Percentiles rank a stretch among this genome's conserved stretches.
These are phyloP conservation scores for Lypha dubia DNA, from an alignment of 2,888 invertebrate genomes.

Conservation along the genomic window DNA sequence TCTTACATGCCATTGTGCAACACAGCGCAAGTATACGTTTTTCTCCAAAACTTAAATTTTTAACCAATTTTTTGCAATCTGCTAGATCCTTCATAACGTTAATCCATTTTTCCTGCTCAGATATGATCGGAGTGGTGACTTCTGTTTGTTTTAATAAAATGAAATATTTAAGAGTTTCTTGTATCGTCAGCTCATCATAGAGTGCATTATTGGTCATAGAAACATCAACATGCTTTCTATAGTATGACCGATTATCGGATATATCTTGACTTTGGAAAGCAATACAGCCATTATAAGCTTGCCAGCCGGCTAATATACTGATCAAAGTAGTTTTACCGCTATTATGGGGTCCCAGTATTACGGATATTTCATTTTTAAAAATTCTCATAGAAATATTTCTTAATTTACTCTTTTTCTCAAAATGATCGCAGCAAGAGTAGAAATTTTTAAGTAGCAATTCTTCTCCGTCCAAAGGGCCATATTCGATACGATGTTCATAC, in stretches of 20 bases:
- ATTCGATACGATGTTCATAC: conserved; percentile 71
- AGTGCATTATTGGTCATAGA: conserved; percentile 93
- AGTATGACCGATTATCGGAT: conserved; percentile 84
- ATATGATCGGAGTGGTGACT: conserved; percentile 75
- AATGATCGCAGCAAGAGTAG: conserved; percentile 19
- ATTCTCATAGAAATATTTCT: conserved; percentile 77
- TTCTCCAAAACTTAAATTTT: conserved; percentile 88
- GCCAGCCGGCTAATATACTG: conserved; percentile 92
- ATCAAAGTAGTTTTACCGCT: conserved; percentile 96
- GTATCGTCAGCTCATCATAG: conserved; percentile 90
- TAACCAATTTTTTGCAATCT: conserved; percentile 84
- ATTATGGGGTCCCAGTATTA: conserved; percentile 89
- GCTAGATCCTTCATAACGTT: conserved; percentile 86
- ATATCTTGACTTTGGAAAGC: conserved; percentile 84
- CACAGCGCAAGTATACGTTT: conserved; percentile 89
- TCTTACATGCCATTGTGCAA: conserved; percentile 88
- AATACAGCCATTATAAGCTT: conserved; percentile 85
- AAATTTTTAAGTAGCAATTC: conserved; percentile 74
- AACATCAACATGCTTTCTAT: conserved; percentile 88
- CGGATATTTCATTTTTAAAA: conserved; percentile 82
- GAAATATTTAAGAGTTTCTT: conserved; percentile 92
- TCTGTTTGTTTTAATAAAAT: conserved; percentile 86
- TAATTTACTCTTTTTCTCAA: conserved; percentile 69
- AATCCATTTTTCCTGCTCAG: conserved; percentile 87
- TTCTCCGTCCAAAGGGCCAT: conserved; percentile 75